These are phyloP conservation scores for Buphagus erythrorhynchus DNA, from an alignment of 2,797 vertebrate species.

Conservation along the genomic window DNA sequence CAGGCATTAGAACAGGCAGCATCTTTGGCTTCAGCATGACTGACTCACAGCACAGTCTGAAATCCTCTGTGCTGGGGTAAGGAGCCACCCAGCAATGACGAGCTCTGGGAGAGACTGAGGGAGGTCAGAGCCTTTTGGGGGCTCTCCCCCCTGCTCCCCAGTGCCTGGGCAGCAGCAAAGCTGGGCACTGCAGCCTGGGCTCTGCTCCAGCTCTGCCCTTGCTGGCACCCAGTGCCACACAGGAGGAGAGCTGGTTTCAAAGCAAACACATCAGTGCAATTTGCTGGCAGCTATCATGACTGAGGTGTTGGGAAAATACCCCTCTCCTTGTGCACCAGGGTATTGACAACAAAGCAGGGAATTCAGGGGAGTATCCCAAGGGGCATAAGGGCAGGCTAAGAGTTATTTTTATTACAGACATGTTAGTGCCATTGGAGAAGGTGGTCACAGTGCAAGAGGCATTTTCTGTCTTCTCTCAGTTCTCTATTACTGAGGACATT, in stretches of 20 bases:
- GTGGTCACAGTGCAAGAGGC: neutral
- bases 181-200: neutral
- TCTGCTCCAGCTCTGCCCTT: neutral
- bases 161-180: neutral
- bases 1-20: neutral
- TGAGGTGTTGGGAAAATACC: neutral
- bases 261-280: accelerated
- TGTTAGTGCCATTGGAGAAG: neutral
- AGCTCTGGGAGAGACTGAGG: neutral
- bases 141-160: neutral
- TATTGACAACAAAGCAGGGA: neutral
- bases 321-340: neutral
- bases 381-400: neutral
- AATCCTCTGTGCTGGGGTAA: neutral
- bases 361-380: neutral
- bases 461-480: neutral
- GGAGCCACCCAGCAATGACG: neutral
- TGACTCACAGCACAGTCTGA: neutral
- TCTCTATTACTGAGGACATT: neutral
- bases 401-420: neutral
- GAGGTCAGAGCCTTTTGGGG: accelerated
- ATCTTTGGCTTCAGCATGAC: accelerated
- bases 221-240: neutral
- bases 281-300: neutral
- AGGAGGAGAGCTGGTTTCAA: neutral